These are phyloP conservation scores for Motacilla tschutschensis DNA, from an alignment of 2,113 vertebrate genomes.

Conservation along the genomic window DNA sequence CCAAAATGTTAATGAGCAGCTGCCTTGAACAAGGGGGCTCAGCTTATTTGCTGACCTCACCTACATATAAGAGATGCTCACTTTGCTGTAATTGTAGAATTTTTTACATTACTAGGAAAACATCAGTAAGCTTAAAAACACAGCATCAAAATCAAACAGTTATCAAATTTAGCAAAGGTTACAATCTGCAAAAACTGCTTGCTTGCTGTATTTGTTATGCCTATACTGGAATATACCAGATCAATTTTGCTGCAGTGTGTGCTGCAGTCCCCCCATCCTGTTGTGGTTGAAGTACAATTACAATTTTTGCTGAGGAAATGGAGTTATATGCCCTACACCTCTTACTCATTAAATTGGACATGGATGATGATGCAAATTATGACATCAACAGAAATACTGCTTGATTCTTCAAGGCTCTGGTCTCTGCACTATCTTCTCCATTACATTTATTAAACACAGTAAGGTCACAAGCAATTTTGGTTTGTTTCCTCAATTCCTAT, in stretches of 20 bases:
- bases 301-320: background rate
- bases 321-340: background rate
- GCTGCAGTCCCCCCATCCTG: background rate
- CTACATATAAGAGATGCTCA: fast-evolving
- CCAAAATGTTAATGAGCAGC: background rate
- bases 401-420: background rate
- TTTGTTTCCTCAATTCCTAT: background rate
- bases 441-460: background rate
- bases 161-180: background rate
- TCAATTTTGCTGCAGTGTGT: background rate
- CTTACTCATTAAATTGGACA: background rate
- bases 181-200: background rate
- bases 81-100: background rate
- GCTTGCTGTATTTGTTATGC: background rate
- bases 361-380: background rate
- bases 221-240: background rate
- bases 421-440: background rate
- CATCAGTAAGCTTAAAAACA: background rate
- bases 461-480: background rate
- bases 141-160: background rate
- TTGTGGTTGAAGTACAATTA: background rate
- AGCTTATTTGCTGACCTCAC: background rate
- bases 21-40: background rate
- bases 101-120: background rate
- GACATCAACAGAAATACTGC: background rate